These are phyloP conservation scores for Corythornis vintsioides DNA, from an alignment of 2,113 vertebrate genomes.

Conservation along the genomic window DNA sequence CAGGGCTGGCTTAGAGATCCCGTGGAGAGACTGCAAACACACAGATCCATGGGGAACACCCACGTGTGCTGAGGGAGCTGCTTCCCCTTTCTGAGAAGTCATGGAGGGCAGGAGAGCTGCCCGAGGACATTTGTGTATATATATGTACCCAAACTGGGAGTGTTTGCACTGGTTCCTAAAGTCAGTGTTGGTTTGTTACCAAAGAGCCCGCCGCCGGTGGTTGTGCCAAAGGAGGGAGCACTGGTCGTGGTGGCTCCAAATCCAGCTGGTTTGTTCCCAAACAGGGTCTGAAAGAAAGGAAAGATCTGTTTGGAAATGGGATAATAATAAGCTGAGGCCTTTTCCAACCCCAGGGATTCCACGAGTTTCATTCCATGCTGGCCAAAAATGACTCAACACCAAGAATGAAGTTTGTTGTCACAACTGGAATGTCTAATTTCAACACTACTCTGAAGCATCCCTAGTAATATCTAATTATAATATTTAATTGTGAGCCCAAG, in stretches of 20 bases:
- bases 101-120: too few species aligned
- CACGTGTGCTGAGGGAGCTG: too few species aligned
- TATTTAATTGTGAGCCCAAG: not conserved
- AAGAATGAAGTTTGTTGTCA: not conserved
- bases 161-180: constrained; percentile 79
- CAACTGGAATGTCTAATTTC: accelerated
- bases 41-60: too few species aligned
- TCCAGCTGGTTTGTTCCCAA: constrained; percentile 89
- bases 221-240: constrained; percentile 89
- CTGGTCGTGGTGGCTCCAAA: constrained; percentile 95
- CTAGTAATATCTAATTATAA: not conserved
- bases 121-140: not conserved
- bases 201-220: constrained; percentile 86
- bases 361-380: not conserved
- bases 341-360: not conserved
- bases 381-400: not conserved
- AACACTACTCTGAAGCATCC: accelerated
- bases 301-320: not conserved
- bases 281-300: constrained; percentile 82
- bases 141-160: constrained; percentile 80
- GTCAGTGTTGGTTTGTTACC: constrained; percentile 85
- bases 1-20: too few species aligned
- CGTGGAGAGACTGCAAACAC: too few species aligned
- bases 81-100: too few species aligned
- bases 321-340: too few species aligned